A percentile compares a stretch with the other conserved stretches of the same genome.
These are phyloP conservation scores for Grammomys surdaster DNA, from an alignment of 2,113 vertebrate species.

Conservation along the genomic window DNA sequence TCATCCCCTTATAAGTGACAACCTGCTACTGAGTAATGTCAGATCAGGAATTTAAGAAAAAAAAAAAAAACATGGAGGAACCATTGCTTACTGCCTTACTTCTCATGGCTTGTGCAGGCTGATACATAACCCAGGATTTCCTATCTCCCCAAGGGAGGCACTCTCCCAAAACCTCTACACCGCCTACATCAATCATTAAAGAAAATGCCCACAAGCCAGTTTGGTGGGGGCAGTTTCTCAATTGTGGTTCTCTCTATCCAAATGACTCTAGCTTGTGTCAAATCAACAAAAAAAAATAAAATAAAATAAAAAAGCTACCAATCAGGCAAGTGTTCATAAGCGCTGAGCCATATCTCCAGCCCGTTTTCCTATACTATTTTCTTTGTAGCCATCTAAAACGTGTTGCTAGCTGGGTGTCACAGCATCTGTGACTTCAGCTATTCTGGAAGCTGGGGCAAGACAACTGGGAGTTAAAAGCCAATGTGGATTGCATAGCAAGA, in stretches of 20 bases:
- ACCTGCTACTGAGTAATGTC: not conserved
- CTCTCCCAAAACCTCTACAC: not conserved
- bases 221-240: not conserved
- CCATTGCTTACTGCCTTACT: not conserved
- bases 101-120: too few species aligned
- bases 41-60: not conserved
- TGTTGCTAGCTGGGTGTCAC: not conserved
- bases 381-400: not conserved
- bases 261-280: not conserved
- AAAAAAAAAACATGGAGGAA: not conserved
- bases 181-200: too few species aligned
- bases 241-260: not conserved
- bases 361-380: not conserved
- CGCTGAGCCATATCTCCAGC: not conserved
- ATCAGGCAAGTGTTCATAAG: not conserved
- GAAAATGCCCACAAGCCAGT: not conserved
- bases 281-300: not conserved
- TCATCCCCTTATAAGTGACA: not conserved
- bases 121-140: not conserved
- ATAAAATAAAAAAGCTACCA: not conserved
- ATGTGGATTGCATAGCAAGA: not conserved
- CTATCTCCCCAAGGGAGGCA: not conserved
- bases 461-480: not conserved
- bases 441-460: not conserved
- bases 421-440: not conserved